Conservation (phyloP, 2,888 invertebrate species). For the Tinea trinotella region DNA sequence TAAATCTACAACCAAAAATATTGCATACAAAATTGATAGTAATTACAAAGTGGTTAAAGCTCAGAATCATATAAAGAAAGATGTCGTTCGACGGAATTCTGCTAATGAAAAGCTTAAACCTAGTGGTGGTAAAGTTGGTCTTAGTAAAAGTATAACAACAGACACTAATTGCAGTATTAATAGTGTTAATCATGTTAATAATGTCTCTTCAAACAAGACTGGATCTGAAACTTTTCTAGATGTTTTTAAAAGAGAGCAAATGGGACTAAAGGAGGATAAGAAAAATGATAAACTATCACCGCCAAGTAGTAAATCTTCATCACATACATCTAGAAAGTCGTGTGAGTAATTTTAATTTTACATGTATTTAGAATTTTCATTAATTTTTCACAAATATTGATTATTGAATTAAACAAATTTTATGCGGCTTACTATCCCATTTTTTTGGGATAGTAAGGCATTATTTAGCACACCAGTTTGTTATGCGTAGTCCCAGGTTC, state of each 20-base stretch:
- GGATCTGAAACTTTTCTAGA: constrained; percentile 56
- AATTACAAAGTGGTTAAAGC: constrained; percentile 42
- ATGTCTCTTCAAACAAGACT: constrained; percentile 29
- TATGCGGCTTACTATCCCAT: too few species aligned
- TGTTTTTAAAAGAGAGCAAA: constrained; percentile 63
- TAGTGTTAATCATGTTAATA: constrained; percentile 42
- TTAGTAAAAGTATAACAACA: constrained; percentile 24
- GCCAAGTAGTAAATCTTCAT: background rate
- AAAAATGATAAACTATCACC: background rate
- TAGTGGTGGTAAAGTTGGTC: constrained; percentile 21
- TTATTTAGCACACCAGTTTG: too few species aligned
- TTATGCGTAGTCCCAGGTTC: too few species aligned
- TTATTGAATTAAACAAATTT: too few species aligned
- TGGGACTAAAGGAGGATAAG: constrained; percentile 36
- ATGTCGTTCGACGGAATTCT: constrained; percentile 33
- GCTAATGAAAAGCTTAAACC: constrained; percentile 22
- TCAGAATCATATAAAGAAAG: constrained; percentile 34
- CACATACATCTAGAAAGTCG: background rate
- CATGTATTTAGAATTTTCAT: too few species aligned
- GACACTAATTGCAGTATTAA: constrained; percentile 52
- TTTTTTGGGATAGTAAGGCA: too few species aligned
- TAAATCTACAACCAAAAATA: constrained; percentile 28
- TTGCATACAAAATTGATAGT: constrained; percentile 31
- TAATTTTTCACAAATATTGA: too few species aligned
- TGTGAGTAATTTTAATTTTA: background rate